These are phyloP conservation scores for Rafetus swinhoei DNA, from an alignment of 2,113 vertebrate genomes.

Conservation along the genomic window DNA sequence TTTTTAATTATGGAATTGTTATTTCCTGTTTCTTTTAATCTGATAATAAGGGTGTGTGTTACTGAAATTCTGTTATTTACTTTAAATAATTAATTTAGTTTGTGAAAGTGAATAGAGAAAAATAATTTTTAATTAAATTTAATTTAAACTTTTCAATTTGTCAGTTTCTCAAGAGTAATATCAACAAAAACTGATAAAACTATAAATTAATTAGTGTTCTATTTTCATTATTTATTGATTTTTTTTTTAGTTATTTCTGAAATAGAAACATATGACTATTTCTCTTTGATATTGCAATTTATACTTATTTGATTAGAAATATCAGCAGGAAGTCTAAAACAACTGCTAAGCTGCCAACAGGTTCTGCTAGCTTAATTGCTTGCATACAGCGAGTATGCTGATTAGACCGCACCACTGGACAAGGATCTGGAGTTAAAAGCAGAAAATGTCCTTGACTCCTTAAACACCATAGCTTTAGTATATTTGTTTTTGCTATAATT, in stretches of 20 bases:
- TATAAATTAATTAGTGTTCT: background rate
- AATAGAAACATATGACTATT: background rate
- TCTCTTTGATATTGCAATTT: background rate
- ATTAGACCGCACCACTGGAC: background rate
- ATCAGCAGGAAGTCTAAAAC: background rate
- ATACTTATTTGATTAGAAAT: background rate
- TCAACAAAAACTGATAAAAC: background rate
- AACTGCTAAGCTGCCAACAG: background rate
- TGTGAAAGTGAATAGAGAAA: background rate
- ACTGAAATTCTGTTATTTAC: background rate
- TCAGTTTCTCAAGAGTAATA: background rate
- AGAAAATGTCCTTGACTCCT: background rate
- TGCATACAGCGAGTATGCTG: background rate
- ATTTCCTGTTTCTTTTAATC: background rate
- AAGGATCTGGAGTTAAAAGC: background rate
- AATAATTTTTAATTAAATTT: background rate
- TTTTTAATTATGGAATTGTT: background rate
- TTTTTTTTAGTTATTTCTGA: background rate
- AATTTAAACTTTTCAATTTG: too few relatives aligned
- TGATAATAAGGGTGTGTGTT: background rate
- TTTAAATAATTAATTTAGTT: background rate
- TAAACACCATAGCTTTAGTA: background rate
- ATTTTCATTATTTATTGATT: background rate
- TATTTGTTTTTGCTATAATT: background rate
- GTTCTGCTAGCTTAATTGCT: background rate